Base-by-base conservation (phyloP, 2,113 vertebrate genomes). In the Malurus elegans region DNA sequence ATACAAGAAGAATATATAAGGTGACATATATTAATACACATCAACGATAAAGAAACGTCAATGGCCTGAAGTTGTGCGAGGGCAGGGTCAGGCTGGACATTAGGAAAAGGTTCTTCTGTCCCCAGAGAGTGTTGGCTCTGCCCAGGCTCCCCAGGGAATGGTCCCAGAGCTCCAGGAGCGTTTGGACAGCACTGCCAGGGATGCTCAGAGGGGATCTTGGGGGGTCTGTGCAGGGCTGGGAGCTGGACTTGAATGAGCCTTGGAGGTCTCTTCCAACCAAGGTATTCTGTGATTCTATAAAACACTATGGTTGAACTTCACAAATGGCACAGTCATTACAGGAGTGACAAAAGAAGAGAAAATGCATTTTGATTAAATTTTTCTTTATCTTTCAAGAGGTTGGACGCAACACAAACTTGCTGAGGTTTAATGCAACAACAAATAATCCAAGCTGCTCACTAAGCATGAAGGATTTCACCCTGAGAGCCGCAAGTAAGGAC, bases 51-150 rank as follows among this genome's bases (percentile, higher is more conserved):
- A 26, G 28, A 87, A 90, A 71, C 26, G 24, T 3, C 42, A 92
- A 6, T 25, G 45, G 32, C 32, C 25, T 38, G 36, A 32, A 36
- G 19, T 5, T 36, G 21, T 12, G 14, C 5, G 51, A 58, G 32
- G 32, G 8, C 2, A 32, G 31, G 29, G 0, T 28, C 0, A 3
- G 26, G 32, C 1, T 0, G 51, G 21, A 18, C 2, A 2, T 51
- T 12, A 65, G 36, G 40, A 4, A 9, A 79, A 51, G 21, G 44
- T 0, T 65, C 6, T 50, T 15, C 9, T 38, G 38, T 38, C 51
- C 36, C 28, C 36, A 73, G 36, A 66, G 32, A 31, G 44, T 65
- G 26, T 36, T 29, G 86, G 65, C 75, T 36, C 50, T 72, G 86
- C 21, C 17, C 75, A 64, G 74, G 66, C 34, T 79, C 42, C 64